Percentiles rank a stretch among this genome's conserved stretches.
Conservation (phyloP, 2,888 invertebrate species). For the Tinea semifulvella region DNA sequence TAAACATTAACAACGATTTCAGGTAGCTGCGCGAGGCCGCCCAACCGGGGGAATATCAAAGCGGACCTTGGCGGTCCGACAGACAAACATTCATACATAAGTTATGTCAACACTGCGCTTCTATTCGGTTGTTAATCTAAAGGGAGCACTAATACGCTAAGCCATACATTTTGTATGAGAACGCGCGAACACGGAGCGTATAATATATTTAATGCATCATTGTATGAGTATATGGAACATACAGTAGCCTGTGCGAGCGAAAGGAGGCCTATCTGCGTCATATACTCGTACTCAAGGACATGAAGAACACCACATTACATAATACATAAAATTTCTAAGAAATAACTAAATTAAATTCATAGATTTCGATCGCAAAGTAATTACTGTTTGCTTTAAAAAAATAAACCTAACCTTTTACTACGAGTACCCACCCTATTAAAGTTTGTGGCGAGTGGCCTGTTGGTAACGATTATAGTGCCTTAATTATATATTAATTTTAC, state of each 20-base stretch:
- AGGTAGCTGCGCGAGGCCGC: slow-evolving; percentile 31
- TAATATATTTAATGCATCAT: slow-evolving; percentile 38
- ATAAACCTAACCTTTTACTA: too few relatives aligned
- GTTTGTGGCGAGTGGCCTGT: too few relatives aligned
- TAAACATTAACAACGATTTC: slow-evolving; percentile 54
- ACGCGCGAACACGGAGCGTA: slow-evolving; percentile 26
- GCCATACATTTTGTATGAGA: slow-evolving; percentile 39
- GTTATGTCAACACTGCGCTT: slow-evolving; percentile 36
- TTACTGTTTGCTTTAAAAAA: too few relatives aligned
- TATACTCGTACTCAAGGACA: too few relatives aligned
- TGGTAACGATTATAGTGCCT: too few relatives aligned
- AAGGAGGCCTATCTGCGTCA: neutral
- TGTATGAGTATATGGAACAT: slow-evolving; percentile 20
- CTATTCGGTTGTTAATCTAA: slow-evolving; percentile 42
- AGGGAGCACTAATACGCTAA: slow-evolving; percentile 40
- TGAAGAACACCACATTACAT: too few relatives aligned
- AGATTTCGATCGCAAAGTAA: neutral
- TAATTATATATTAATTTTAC: too few relatives aligned
- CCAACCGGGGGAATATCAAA: slow-evolving; percentile 14
- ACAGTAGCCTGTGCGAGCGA: neutral
- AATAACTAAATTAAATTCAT: neutral
- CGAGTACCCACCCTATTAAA: too few relatives aligned
- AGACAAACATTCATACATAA: slow-evolving; percentile 43
- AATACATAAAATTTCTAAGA: too few relatives aligned
- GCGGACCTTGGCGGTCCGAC: slow-evolving; percentile 28